phyloP scores from a whole-genome alignment of 2,113 vertebrate genomes.

The Hemiscyllium ocellatum region DNA sequence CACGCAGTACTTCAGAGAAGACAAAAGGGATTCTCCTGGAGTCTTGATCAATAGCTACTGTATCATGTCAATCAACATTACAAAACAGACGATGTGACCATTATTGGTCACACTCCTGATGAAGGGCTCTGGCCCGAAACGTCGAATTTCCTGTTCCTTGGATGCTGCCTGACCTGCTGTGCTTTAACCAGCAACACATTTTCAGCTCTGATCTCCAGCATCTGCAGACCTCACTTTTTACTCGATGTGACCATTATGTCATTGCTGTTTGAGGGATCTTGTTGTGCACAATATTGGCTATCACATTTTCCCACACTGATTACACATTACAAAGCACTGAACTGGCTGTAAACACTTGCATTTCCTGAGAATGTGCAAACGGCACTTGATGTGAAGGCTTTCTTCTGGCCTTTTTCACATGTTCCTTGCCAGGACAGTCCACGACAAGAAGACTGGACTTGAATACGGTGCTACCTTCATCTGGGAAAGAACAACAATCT shows the following conservation, averaged over 20 bases:
- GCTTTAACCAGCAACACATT: too few species aligned
- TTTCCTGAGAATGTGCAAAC: neutral
- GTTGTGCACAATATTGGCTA: neutral
- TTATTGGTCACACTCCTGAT: neutral
- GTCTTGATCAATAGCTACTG: neutral
- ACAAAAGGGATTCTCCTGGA: neutral
- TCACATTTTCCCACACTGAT: neutral
- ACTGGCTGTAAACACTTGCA: neutral
- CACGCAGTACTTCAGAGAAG: neutral
- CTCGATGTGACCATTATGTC: too few species aligned
- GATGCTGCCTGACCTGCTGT: too few species aligned
- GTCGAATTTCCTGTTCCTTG: too few species aligned
- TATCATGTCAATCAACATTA: neutral
- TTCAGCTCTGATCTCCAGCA: too few species aligned
- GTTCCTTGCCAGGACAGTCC: neutral
- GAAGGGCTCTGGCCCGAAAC: too few species aligned
- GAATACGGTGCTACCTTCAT: neutral
- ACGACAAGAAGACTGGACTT: neutral
- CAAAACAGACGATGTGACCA: neutral
- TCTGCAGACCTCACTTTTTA: too few species aligned
- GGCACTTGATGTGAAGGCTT: neutral
- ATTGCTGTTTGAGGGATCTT: neutral
- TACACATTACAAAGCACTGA: neutral
- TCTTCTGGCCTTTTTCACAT: neutral
- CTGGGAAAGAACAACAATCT: neutral